Conservation (phyloP, 2,113 vertebrate genomes). For the Prolemur simus region DNA sequence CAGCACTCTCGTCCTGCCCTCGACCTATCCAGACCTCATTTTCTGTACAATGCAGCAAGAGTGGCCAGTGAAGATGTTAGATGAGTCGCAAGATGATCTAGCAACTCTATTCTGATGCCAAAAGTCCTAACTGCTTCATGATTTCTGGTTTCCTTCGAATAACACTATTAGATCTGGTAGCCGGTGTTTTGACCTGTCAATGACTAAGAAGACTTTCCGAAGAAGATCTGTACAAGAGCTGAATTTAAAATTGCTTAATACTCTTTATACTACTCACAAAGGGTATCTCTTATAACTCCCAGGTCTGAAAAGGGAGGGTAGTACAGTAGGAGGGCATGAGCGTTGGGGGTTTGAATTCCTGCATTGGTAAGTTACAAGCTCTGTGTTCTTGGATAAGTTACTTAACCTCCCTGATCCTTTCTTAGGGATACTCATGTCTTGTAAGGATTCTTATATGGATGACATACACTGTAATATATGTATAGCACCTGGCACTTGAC, state of each 20-base stretch:
- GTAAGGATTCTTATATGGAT: not conserved
- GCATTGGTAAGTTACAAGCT: not conserved
- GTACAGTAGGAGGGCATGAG: not conserved
- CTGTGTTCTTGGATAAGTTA: not conserved
- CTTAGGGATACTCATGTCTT: not conserved
- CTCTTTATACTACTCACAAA: not conserved
- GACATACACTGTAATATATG: not conserved
- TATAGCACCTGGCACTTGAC: not conserved
- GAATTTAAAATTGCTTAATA: not conserved
- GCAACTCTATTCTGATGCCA: not conserved
- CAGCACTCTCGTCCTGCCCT: not conserved
- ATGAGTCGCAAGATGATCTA: not conserved
- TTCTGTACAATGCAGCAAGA: not conserved
- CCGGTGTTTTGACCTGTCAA: not conserved
- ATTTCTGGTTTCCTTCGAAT: constrained; percentile 2
- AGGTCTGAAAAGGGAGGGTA: not conserved
- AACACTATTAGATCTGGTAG: not conserved
- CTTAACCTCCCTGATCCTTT: not conserved
- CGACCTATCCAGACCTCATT: constrained; percentile 11
- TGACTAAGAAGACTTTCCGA: not conserved
- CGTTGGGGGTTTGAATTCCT: not conserved
- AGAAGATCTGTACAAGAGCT: not conserved
- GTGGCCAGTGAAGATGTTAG: not conserved
- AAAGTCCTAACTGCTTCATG: not conserved
- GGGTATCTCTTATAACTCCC: not conserved